Percentiles rank a stretch among this genome's conserved stretches.
phyloP scores from a whole-genome alignment of 2,888 invertebrate genomes.

The Parasteatoda lunata region DNA sequence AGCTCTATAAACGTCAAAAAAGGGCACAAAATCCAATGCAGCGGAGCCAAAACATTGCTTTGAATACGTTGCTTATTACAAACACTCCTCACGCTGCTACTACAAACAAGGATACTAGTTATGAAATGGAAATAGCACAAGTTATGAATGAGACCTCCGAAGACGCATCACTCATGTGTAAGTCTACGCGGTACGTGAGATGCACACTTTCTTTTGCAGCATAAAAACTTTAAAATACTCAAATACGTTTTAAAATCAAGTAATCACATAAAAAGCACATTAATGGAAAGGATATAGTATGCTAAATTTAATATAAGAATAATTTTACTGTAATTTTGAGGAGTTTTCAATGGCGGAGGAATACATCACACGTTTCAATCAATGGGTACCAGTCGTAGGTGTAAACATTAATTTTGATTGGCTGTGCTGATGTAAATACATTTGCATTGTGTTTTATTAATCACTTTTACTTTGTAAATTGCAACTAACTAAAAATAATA shows the following conservation, averaged over 20 bases:
- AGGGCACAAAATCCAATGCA: not conserved
- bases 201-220: too few species aligned
- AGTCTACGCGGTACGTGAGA: constrained; percentile 14
- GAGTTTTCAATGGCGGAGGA: constrained; percentile 22
- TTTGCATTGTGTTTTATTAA: not conserved
- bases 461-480: not conserved
- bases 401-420: constrained; percentile 62
- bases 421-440: constrained; percentile 6
- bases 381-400: constrained; percentile 53
- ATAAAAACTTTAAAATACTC: too few species aligned
- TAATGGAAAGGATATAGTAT: too few species aligned
- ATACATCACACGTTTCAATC: constrained; percentile 35
- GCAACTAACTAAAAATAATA: constrained; percentile 5
- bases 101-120: constrained; percentile 18
- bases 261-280: too few species aligned
- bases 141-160: constrained; percentile 60
- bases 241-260: too few species aligned
- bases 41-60: not conserved
- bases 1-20: not conserved
- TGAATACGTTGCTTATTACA: not conserved
- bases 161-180: not conserved
- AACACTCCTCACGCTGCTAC: not conserved
- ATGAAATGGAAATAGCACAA: constrained; percentile 36
- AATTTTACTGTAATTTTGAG: too few species aligned
- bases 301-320: too few species aligned